These are phyloP conservation scores for Malurus elegans DNA, from an alignment of 2,113 vertebrate species.

Conservation along the genomic window DNA sequence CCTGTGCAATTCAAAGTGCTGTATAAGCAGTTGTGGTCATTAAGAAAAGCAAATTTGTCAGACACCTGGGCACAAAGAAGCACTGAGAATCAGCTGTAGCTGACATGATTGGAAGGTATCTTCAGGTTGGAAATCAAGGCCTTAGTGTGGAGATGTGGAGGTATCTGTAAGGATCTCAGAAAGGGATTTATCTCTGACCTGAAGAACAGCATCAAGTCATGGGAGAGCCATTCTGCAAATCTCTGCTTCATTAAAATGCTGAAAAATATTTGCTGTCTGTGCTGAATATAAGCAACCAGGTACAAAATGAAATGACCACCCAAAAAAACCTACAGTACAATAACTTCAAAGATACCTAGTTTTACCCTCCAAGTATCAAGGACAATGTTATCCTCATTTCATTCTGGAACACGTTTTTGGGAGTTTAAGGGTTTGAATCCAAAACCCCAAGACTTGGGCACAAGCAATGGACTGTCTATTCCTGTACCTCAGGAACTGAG, in stretches of 20 bases:
- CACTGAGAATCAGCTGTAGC: neutral
- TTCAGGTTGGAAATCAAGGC: neutral
- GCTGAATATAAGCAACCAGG: neutral
- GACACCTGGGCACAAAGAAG: neutral
- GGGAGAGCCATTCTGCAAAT: neutral
- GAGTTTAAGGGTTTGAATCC: neutral
- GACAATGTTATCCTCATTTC: neutral
- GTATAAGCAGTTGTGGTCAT: neutral
- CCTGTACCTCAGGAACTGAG: neutral
- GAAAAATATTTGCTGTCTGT: neutral
- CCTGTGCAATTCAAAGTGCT: neutral
- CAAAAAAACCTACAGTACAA: neutral
- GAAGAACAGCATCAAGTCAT: neutral
- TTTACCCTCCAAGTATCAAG: neutral
- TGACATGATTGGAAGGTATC: neutral
- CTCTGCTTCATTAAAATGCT: neutral
- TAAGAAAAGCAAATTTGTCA: neutral
- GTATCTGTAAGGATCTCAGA: neutral
- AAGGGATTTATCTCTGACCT: neutral
- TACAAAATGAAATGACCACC: neutral
- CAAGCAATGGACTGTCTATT: neutral
- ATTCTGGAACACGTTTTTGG: neutral
- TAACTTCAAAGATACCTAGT: neutral
- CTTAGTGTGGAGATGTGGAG: neutral
- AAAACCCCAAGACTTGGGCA: neutral